A percentile compares a stretch with the other conserved stretches of the same genome.
phyloP scores from a whole-genome alignment of 2,113 vertebrate species.

The Antechinus stuartii region DNA sequence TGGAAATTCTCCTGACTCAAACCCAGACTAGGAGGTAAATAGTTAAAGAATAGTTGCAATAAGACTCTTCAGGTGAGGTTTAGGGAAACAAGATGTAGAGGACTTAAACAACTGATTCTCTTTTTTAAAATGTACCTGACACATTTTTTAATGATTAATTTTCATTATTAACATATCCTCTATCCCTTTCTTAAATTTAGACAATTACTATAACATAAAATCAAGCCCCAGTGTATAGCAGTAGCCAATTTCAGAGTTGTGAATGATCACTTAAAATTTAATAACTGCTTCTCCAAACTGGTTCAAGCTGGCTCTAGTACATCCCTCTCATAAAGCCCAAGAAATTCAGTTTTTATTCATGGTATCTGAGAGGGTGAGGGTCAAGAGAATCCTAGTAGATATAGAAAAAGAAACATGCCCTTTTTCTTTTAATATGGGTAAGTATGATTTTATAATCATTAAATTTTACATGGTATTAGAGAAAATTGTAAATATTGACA shows the following conservation, averaged over 20 bases:
- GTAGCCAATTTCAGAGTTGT: neutral
- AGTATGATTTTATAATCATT: neutral
- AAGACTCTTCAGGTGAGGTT: neutral
- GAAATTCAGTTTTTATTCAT: neutral
- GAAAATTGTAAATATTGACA: neutral
- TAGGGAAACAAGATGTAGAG: neutral
- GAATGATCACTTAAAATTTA: neutral
- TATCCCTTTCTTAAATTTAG: neutral
- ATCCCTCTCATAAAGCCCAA: neutral
- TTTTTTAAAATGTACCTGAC: neutral
- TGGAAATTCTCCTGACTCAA: neutral
- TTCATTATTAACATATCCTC: neutral
- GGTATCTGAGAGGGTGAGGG: neutral
- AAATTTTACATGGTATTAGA: neutral
- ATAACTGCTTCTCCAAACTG: neutral
- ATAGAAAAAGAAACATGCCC: neutral
- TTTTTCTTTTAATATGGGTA: neutral
- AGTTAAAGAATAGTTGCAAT: neutral
- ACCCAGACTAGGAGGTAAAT: neutral
- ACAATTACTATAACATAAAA: neutral
- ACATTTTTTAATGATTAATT: neutral
- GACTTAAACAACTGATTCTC: neutral
- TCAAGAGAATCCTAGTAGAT: neutral
- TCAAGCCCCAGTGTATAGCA: neutral
- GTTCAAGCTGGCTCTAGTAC: neutral